Base-by-base conservation (phyloP, 2,113 vertebrate genomes). In the Zapus hudsonius region DNA sequence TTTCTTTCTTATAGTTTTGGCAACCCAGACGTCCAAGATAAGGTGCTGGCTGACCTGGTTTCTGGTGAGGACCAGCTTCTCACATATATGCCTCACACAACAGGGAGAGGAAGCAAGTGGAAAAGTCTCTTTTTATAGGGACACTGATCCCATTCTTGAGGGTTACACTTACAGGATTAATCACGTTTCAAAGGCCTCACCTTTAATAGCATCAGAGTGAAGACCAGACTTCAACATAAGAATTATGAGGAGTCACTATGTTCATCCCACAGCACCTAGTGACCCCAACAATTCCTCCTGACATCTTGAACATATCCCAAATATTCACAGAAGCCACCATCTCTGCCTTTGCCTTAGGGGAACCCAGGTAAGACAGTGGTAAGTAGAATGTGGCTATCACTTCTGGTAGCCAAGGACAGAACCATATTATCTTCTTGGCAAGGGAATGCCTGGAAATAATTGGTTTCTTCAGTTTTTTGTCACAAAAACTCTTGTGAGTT, bases 401-500 rank as follows among this genome's bases (percentile, higher is more conserved):
- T 89, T 89, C 84, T 87, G 52, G 27, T 11, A 84, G 40, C 90
- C 20, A 33, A 38, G 64, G 38, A 88, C 74, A 90, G 59, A 73
- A 66, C 42, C 25, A 5, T 40, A 12, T 84, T 59, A 52, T 87
- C 52, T 92, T 83, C 83, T 84, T 84, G 67, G 93, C 82, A 95
- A 87, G 90, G 80, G 31, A 78, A 85, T 33, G 82, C 36, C 61
- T 84, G 13, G 55, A n/a, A 91, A 94, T 84, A 87, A 92, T 87
- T 64, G 23, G 38, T 57, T 94, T 89, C 73, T 36, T 76, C 3
- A 16, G 76, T 76, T 84, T 72, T 75, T 84, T 44, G 84, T 91
- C 78, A 94, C 63, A 80, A 38, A 80, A 90, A 95, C 44, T 40
- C 91, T 57, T 89, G 52, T 79, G 66, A 86, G 31, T 74, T 93